Evolutionary conservation across 2,113 vertebrate genomes (phyloP), one percentile per base, ranked within the genome.

Genomic region (Quiscalus mexicanus): DNA sequence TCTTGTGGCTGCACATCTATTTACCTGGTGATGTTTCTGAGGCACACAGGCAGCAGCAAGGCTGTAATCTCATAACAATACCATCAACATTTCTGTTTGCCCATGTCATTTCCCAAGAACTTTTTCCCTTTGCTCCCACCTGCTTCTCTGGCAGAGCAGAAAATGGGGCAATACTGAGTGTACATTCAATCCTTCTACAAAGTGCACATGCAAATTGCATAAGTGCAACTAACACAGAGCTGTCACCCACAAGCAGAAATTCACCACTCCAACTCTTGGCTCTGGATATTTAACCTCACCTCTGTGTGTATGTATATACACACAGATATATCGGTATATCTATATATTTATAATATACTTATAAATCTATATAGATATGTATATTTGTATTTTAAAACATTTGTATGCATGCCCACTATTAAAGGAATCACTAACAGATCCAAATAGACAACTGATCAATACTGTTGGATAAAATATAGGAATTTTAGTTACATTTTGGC

Each of bases 261-360:
- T 53, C 22, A 33, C 20, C 11, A n/a, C 33, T 83, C 9, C 65
- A 69, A 11, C 6, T 20, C 8, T 31, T 78, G 22, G 15, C 45
- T 60, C 50, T 53, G 42, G 45, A 33, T 86, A 65, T 60, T 81
- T 83, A 84, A 68, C 15, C 18, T 64, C 35, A 25, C 20, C 3
- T 56, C 2, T 22, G 4, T 19, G 2, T 22, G 4, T 22, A 3
- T 27, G 4, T 17, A 3, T 37, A 37, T 37, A 37, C 37, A 37
- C 37, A 37, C 37, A 37, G 37, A 37, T 37, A 37, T 16, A 9
- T 41, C 18, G 7, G 5, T 23, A 8, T 45, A 22, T 7, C 3
- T 24, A 3, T 6, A n/a, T 4, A 17, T 24, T 22, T 23, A 24
- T 56, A 13, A 55, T 37, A 6, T 44, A 21, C 7, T 3, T 24